phyloP scores from a whole-genome alignment of 2,888 invertebrate species.

The Cephus rjabovi region DNA sequence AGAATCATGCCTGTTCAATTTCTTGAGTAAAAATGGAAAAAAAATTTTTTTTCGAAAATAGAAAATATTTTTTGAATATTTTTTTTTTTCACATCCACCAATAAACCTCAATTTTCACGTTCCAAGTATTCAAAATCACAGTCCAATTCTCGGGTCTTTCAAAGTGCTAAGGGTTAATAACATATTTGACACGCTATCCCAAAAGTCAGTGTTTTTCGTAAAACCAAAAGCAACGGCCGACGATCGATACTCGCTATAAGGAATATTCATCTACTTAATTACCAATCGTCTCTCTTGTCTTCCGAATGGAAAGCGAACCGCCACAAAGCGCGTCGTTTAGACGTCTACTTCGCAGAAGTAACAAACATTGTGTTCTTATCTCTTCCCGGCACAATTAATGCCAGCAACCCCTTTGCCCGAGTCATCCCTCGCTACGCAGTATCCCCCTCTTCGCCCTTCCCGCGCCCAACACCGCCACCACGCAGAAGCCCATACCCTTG shows the following conservation, averaged over 20 bases:
- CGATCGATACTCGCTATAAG: neutral
- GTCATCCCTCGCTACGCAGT: constrained; percentile 26
- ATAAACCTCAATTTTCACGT: too few relatives aligned
- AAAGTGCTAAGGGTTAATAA: too few relatives aligned
- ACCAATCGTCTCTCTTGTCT: constrained; percentile 37
- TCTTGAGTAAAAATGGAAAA: too few relatives aligned
- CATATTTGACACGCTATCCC: neutral
- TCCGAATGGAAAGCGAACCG: constrained; percentile 39
- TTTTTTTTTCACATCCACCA: too few relatives aligned
- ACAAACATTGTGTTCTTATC: constrained; percentile 61
- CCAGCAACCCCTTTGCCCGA: constrained; percentile 51
- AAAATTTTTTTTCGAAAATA: too few relatives aligned
- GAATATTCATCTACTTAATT: constrained; percentile 21
- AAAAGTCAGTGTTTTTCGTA: neutral
- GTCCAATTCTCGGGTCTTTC: too few relatives aligned
- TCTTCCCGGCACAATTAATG: constrained; percentile 58
- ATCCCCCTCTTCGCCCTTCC: constrained; percentile 6
- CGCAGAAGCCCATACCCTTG: constrained; percentile 14
- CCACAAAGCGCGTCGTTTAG: constrained; percentile 49
- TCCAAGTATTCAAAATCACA: too few relatives aligned
- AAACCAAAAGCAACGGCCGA: neutral
- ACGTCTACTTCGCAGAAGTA: constrained; percentile 52
- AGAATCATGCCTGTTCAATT: too few relatives aligned
- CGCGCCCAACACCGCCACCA: constrained; percentile 20
- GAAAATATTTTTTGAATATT: too few relatives aligned